Evolutionary conservation across 1,140 invertebrate species (phyloP).

Genomic region (Physella acuta): DNA sequence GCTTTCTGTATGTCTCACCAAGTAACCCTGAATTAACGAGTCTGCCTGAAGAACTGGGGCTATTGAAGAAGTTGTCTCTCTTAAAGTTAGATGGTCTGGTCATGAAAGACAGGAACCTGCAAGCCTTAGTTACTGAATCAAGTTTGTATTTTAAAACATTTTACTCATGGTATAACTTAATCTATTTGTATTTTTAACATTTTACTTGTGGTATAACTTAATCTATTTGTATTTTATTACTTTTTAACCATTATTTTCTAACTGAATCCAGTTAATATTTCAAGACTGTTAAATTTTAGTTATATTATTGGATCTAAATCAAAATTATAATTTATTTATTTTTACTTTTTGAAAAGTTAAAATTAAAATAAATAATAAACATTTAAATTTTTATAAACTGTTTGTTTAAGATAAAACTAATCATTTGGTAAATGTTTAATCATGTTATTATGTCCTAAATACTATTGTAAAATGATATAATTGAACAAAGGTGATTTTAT

Average conservation of each 20-base stretch:
- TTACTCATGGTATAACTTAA: not conserved
- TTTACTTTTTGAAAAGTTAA: too few relatives aligned
- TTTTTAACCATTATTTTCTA: not conserved
- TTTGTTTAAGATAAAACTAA: too few relatives aligned
- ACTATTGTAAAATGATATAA: too few relatives aligned
- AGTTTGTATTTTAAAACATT: not conserved
- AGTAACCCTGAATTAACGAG: not conserved
- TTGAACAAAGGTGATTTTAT: too few relatives aligned
- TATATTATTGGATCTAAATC: not conserved
- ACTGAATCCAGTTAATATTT: not conserved
- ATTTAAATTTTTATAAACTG: too few relatives aligned
- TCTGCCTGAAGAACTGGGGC: constrained; percentile 13
- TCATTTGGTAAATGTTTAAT: too few relatives aligned
- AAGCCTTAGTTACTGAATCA: not conserved
- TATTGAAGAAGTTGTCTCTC: not conserved
- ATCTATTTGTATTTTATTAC: not conserved
- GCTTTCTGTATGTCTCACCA: too few relatives aligned
- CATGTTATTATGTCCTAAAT: too few relatives aligned
- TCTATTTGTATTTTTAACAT: not conserved
- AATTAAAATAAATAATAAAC: too few relatives aligned
- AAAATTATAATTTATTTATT: too few relatives aligned
- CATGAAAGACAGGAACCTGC: constrained; percentile 14
- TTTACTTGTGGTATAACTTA: not conserved
- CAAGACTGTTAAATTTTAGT: not conserved
- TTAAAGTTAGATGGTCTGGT: constrained; percentile 8